Base-by-base conservation (phyloP, 1,140 invertebrate genomes). In the Aculops lycopersici region DNA sequence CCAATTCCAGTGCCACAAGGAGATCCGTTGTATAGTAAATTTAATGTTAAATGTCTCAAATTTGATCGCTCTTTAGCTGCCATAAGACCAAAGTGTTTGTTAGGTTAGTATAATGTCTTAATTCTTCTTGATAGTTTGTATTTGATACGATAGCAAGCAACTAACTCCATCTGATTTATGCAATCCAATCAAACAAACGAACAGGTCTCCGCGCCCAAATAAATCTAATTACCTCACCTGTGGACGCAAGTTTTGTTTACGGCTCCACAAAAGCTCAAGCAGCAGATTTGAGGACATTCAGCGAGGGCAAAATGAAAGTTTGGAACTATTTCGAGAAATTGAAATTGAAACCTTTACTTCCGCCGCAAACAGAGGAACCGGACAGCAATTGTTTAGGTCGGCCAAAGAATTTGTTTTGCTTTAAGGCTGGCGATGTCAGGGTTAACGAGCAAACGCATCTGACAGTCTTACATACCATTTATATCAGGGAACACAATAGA, bases 11-110 rank as follows among this genome's bases (percentile, higher is more conserved):
- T 88, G 16, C 79, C 79, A 0, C 70, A 72, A 41, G 73, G 80
- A 50, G 80, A 88, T 54, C 75, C 77, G 50, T 83, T 81, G 63
- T 86, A 78, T 60, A 63, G 68, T 4, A 59, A 77, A n/a, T 81
- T 74, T 54, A 49, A 53, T 13, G 56, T 58, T 39, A 50, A 52
- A 0, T 66, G 64, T 44, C 55, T 64, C 46, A 58, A 58, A 42
- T 54, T 64, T 41, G 49, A 56, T 2, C 47, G 63, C 37, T 62
- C 61, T 12, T 42, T 55, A 17, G 53, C 61, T 3, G 60, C 58
- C 12, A 53, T 61, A 12, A 44, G 53, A 38, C 48, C 53, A 4
- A 52, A 54, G 17, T 64, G 62, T 47, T 52, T 55, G 40, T 49
- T 64, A 17, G 62, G 61, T 64, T 46, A 56, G 51, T 19, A 15